Conservation (phyloP, 2,113 vertebrate species). For the Pavo muticus region DNA sequence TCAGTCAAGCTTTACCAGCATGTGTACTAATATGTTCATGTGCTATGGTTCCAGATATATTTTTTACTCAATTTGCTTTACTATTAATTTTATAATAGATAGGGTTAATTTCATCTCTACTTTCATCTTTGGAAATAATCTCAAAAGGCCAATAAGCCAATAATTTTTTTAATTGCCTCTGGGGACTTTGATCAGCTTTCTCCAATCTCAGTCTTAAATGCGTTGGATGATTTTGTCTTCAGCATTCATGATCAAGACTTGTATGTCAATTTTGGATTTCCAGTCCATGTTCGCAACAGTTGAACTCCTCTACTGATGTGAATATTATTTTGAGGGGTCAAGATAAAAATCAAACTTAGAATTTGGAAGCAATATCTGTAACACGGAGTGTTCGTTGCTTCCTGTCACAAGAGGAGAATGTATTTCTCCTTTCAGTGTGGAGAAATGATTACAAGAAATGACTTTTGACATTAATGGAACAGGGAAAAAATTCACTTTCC, state of each 20-base stretch:
- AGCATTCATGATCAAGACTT: not conserved
- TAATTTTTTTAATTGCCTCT: not conserved
- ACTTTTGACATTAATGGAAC: conserved; percentile 66
- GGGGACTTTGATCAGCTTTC: not conserved
- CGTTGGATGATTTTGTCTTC: not conserved
- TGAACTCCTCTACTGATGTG: not conserved
- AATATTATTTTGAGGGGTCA: conserved; percentile 6
- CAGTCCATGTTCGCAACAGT: not conserved
- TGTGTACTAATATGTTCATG: not conserved
- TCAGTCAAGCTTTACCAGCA: not conserved
- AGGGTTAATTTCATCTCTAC: not conserved
- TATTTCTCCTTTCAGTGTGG: conserved; percentile 36
- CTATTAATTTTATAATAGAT: not conserved
- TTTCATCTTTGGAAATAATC: not conserved
- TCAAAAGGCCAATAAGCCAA: not conserved
- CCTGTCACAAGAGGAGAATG: conserved; percentile 44
- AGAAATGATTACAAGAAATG: conserved; percentile 55
- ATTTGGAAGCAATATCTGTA: conserved; percentile 45
- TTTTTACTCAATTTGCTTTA: not conserved
- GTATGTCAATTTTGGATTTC: not conserved
- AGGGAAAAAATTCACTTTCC: conserved; percentile 49
- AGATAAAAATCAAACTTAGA: not conserved
- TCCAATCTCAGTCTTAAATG: not conserved
- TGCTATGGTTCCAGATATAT: not conserved
- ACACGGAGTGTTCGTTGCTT: conserved; percentile 5